Percentiles rank a stretch among this genome's conserved stretches.
These are phyloP conservation scores for Cygnus olor DNA, from an alignment of 2,797 vertebrate genomes.

Conservation along the genomic window DNA sequence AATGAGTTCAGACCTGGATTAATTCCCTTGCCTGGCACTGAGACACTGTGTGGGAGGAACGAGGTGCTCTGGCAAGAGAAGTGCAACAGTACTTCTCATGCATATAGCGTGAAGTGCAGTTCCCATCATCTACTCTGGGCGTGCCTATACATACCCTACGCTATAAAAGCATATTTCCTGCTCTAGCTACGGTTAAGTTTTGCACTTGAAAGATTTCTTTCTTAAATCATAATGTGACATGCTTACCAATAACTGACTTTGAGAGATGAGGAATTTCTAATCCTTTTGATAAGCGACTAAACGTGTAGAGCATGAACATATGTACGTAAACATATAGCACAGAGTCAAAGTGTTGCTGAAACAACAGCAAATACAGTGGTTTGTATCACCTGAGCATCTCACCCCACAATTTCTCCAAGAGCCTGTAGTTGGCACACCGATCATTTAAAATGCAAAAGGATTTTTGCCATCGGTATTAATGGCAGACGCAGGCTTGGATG, in stretches of 20 bases:
- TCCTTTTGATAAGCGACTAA: neutral
- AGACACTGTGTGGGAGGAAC: neutral
- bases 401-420: rapidly evolving
- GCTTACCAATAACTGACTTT: neutral
- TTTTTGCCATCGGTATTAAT: neutral
- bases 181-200: neutral
- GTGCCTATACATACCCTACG: neutral
- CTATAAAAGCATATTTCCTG: neutral
- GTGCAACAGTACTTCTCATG: neutral
- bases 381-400: neutral
- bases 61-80: neutral
- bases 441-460: neutral
- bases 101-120: rapidly evolving
- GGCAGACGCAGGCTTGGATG: neutral
- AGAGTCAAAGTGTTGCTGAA: neutral
- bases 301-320: neutral
- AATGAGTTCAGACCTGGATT: neutral
- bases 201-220: neutral
- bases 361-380: rapidly evolving
- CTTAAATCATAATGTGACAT: neutral
- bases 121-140: rapidly evolving
- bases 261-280: neutral
- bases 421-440: neutral
- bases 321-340: rapidly evolving
- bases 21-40: neutral